These are phyloP conservation scores for Synergus umbraculus DNA, from an alignment of 2,888 invertebrate species.

Conservation along the genomic window DNA sequence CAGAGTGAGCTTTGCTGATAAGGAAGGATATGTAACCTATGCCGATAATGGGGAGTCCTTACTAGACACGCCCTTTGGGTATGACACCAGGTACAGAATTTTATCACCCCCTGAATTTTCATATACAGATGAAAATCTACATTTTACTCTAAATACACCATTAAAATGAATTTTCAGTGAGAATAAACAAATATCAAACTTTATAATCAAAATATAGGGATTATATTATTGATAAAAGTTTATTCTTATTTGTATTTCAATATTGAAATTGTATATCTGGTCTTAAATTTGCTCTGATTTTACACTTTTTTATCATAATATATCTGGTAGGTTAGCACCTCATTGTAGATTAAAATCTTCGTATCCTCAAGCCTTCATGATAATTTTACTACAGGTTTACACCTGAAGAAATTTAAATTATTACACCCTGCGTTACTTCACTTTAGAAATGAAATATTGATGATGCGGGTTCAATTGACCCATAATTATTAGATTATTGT, in stretches of 20 bases:
- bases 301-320: not conserved
- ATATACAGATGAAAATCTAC: not conserved
- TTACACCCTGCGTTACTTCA: constrained; percentile 12
- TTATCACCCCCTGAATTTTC: no score
- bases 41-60: constrained; percentile 68
- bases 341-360: constrained; percentile 19
- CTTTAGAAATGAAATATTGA: constrained; percentile 1
- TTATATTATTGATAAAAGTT: no score
- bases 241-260: no score
- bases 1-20: constrained; percentile 61
- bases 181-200: no score
- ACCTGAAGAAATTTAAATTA: constrained; percentile 23
- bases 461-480: constrained; percentile 29
- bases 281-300: not conserved
- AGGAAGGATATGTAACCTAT: constrained; percentile 64
- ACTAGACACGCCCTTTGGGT: constrained; percentile 69
- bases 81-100: constrained; percentile 61
- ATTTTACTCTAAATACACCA: no score
- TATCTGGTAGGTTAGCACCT: constrained; percentile 36
- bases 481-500: constrained; percentile 31
- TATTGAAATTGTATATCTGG: not conserved
- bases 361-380: constrained; percentile 6
- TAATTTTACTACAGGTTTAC: constrained; percentile 16
- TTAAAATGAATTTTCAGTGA: no score
- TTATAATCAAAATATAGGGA: no score